Evolutionary conservation across 64 coral and sea anemone genomes (phyloP), one percentile per base, ranked within the genome.

Genomic region (Porites australiensis): DNA sequence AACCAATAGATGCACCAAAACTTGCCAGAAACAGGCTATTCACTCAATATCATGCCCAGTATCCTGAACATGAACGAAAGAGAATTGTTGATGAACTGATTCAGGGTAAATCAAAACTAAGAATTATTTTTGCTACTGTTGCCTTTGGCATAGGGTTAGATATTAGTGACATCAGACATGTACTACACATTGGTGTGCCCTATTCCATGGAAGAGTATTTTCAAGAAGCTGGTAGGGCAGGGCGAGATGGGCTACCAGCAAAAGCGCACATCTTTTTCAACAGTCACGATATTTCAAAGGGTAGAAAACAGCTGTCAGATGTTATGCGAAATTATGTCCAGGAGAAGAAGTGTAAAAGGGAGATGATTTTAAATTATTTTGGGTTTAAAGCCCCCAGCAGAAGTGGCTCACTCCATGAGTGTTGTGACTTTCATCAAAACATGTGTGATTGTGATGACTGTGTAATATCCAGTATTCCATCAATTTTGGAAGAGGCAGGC

Each of bases 351-450:
- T 95, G 88, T 60, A 90, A 80, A 79, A 69, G 88, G 7, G 49
- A 95, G 60, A 87, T 91, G 3, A 95, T 95, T 18, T 65, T 95
- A 4, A 58, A 68, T 3, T 75, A 95, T 49, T 95, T 95, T 83
- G 88, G 94, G 6, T 71, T 79, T 79, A 9, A 70, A 44, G 81
- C 86, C 14, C 82, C 76, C 5, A 23, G 79, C 27, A 75, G 61
- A 64, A 48, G 49, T n/a, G 88, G 58, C 21, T 49, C 60, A 64
- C 63, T 15, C 7, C 94, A 95, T 59, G 19, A 63, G 19, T 90
- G 93, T 57, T 95, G 94, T 82, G 94, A 91, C 14, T 63, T 80
- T 19, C 94, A 95, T 18, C 13, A 46, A 68, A 70, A 37, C 61
- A 63, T 63, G 44, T 95, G 94, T 54, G 16, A 21, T 4, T 95